phyloP scores from a whole-genome alignment of 92 coral and sea anemone genomes.

The Actinostola sp. region DNA sequence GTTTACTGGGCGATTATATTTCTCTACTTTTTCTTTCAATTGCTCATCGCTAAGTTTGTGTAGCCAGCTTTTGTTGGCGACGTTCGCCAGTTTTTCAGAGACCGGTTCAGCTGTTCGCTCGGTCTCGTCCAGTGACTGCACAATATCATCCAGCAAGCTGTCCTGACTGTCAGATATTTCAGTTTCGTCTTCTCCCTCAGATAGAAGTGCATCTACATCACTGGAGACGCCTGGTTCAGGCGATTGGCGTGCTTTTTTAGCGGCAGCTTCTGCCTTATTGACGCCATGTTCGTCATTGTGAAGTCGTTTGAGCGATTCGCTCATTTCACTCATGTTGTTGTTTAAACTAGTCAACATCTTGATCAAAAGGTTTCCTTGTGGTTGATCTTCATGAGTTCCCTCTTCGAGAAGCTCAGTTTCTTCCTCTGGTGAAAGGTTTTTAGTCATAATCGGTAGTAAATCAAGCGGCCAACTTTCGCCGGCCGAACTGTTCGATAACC shows the following conservation, averaged over 20 bases:
- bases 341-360: no score
- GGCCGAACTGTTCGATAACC: no score
- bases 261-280: conserved; percentile 1
- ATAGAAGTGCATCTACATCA: not conserved
- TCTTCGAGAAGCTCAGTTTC: no score
- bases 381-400: no score
- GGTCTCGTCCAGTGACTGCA: conserved; percentile 43
- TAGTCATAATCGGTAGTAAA: no score
- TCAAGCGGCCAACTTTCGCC: no score
- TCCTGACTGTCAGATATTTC: conserved; percentile 7
- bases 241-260: not conserved
- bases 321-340: not conserved
- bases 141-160: conserved; percentile 49
- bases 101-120: conserved; percentile 39
- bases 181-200: conserved; percentile 2
- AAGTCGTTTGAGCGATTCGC: conserved; percentile 4
- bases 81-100: conserved; percentile 40
- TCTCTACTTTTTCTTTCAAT: conserved; percentile 39
- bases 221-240: not conserved
- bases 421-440: no score
- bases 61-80: conserved; percentile 43
- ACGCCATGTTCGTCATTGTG: not conserved
- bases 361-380: no score
- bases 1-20: conserved; percentile 36
- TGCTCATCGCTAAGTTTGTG: conserved; percentile 53